phyloP scores from a whole-genome alignment of 2,113 vertebrate genomes.

The Phodopus roborovskii region DNA sequence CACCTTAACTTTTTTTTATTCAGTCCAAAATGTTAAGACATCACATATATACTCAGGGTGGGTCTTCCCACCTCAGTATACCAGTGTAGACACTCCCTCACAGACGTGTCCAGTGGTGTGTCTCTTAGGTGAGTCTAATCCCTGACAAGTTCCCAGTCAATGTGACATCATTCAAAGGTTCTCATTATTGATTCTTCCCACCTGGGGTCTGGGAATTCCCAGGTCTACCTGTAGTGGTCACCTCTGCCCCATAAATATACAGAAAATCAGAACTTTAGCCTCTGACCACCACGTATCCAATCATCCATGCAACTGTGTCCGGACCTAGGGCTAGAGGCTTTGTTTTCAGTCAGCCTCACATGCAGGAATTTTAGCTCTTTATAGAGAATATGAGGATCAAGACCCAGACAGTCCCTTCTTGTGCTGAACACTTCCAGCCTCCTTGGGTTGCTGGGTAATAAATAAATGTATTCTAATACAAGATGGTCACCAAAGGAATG shows the following conservation, averaged over 20 bases:
- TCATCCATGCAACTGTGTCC: background rate
- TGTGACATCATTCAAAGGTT: background rate
- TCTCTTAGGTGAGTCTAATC: background rate
- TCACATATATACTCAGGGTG: background rate
- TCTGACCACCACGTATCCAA: background rate
- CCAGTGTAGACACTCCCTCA: background rate
- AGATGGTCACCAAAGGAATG: background rate
- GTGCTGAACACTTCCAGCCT: accelerated
- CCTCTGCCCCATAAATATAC: no score
- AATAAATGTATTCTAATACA: background rate
- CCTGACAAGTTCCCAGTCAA: background rate
- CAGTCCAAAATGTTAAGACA: no score
- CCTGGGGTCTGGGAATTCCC: background rate
- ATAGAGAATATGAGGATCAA: no score
- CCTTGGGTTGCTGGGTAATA: background rate
- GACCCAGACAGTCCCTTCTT: no score
- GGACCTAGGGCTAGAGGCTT: background rate
- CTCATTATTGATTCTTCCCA: background rate
- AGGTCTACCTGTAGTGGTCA: background rate
- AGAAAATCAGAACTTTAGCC: background rate
- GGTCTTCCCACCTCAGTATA: no score
- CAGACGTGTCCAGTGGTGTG: background rate
- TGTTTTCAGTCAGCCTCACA: no score
- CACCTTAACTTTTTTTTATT: background rate
- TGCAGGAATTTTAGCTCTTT: background rate